Base-by-base conservation (phyloP, 2,113 vertebrate genomes). In the Bombycilla garrulus region DNA sequence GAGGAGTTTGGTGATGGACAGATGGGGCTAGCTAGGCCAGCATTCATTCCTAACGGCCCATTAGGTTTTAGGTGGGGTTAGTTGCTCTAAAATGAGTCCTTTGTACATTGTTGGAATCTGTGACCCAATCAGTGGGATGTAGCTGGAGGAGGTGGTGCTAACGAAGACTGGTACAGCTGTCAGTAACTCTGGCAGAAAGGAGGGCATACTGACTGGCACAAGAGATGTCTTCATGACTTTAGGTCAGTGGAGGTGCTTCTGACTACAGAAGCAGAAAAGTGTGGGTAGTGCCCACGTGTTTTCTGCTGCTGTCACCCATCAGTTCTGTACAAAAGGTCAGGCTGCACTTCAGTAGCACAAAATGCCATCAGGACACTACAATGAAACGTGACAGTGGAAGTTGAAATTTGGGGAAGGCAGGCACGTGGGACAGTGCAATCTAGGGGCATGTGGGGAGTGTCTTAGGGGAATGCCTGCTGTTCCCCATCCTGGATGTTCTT, bases 91-190 rank as follows among this genome's bases (percentile, higher is more conserved):
- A 98, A 93, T 76, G 94, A 96, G 91, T 54, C 90, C 93, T 98
- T 98, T 98, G 97, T 98, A 96, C 76, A 92, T 97, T 98, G 97
- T 98, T 97, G 76, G 81, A 90, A 57, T 90, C 73, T 60, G 58
- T 93, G 95, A 88, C 92, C 95, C 88, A 96, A 67, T 94, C 95
- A 95, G 96, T 93, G 93, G 90, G 94, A 95, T 44, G 70, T 89
- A 69, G 93, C 88, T 91, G 86, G 58, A 97, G 96, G 97, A 94
- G 95, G 95, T 86, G 81, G 91, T 94, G 97, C 95, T 87, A 84
- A 79, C 4, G 4, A 96, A 94, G 95, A 36, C 96, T 97, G 95
- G 94, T 94, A 91, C 94, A 82, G 93, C 95, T 74, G 92, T 89
- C 88, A 86, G 64, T 89, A 83, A 79, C 80, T 88, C 81, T 38